These are phyloP conservation scores for Vanessa cardui DNA, from an alignment of 2,888 invertebrate genomes.

Conservation along the genomic window DNA sequence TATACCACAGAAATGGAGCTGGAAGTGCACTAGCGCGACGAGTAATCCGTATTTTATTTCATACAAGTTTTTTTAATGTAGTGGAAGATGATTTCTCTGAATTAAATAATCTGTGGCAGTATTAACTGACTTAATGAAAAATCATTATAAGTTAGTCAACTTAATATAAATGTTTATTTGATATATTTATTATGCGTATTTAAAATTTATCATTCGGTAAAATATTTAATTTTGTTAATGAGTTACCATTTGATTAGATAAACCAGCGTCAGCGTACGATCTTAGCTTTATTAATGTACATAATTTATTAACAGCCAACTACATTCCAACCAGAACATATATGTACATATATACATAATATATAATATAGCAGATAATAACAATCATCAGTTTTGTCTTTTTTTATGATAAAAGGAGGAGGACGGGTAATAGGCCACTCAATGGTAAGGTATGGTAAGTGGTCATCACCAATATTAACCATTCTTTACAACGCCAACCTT, in stretches of 20 bases:
- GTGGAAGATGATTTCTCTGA: not conserved
- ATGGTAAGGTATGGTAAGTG: too few relatives aligned
- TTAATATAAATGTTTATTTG: too few relatives aligned
- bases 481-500: too few relatives aligned
- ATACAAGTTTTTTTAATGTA: conserved; percentile 23
- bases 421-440: too few relatives aligned
- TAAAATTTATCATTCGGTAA: not conserved
- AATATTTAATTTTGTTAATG: not conserved
- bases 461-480: too few relatives aligned
- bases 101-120: not conserved
- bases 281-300: not conserved
- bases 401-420: too few relatives aligned
- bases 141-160: too few relatives aligned
- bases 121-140: not conserved
- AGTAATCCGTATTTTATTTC: conserved; percentile 41
- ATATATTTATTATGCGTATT: too few relatives aligned
- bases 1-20: conserved; percentile 51
- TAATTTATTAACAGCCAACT: not conserved
- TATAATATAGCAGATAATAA: too few relatives aligned
- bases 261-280: not conserved
- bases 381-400: too few relatives aligned
- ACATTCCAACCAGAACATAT: not conserved
- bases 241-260: not conserved
- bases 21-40: conserved; percentile 38
- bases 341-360: too few relatives aligned